A percentile compares a stretch with the other conserved stretches of the same genome.
Conservation (phyloP, 2,888 invertebrate genomes). For the Cheilosia urbana region DNA sequence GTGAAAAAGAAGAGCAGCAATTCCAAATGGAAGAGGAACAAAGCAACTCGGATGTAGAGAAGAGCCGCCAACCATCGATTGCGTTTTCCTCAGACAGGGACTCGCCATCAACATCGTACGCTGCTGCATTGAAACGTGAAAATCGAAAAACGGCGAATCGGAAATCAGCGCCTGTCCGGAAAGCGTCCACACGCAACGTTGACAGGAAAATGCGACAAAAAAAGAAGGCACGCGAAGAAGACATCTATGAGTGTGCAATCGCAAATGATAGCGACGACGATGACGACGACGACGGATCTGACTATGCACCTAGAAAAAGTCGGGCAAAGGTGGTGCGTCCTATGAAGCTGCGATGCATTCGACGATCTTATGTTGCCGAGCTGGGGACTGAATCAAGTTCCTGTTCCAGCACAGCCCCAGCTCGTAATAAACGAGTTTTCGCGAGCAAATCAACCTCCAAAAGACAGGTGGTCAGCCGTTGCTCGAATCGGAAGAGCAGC, state of each 20-base stretch:
- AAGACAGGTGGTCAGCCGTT: not conserved
- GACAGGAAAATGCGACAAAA: not conserved
- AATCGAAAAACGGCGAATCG: not conserved
- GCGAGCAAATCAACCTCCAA: not conserved
- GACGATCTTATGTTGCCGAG: not conserved
- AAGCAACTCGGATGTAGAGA: too few relatives aligned
- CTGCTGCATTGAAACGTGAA: too few relatives aligned
- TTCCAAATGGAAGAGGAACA: too few relatives aligned
- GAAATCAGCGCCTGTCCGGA: not conserved
- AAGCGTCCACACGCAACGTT: not conserved
- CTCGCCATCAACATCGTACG: too few relatives aligned
- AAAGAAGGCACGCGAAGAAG: not conserved
- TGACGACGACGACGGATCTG: not conserved
- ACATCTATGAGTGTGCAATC: not conserved
- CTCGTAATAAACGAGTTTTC: not conserved
- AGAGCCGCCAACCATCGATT: too few relatives aligned
- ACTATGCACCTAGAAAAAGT: not conserved
- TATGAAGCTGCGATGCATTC: not conserved
- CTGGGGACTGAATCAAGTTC: not conserved
- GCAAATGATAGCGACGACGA: not conserved
- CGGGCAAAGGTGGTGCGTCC: not conserved
- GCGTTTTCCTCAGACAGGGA: too few relatives aligned
- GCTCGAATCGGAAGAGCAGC: not conserved
- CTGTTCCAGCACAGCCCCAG: not conserved
- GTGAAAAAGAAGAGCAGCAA: too few relatives aligned